These are phyloP conservation scores for Lepidothrix coronata DNA, from an alignment of 2,113 vertebrate genomes.

Conservation along the genomic window DNA sequence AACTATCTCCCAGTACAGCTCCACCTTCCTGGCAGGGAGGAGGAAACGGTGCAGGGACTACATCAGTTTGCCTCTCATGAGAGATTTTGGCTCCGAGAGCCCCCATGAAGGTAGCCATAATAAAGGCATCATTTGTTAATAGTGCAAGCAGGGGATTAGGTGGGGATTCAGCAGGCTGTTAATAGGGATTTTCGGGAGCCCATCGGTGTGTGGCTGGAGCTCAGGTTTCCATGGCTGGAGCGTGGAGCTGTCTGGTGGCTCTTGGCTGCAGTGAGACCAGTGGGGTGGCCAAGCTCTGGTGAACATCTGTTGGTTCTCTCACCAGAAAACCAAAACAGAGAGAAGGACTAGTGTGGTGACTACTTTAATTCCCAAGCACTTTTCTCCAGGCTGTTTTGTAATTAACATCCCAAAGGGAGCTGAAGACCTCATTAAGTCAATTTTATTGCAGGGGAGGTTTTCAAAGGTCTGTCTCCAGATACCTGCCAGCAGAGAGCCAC, in stretches of 20 bases:
- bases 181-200: background rate
- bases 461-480: conserved; percentile 13
- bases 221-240: background rate
- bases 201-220: background rate
- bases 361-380: conserved; percentile 15
- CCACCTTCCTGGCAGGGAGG: conserved; percentile 38
- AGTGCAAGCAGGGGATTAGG: background rate
- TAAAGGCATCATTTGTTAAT: background rate
- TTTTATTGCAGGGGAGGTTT: conserved; percentile 28
- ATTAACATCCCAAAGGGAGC: conserved; percentile 55
- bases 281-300: background rate
- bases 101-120: background rate
- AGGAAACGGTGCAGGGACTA: background rate
- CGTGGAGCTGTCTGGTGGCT: background rate
- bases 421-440: conserved; percentile 28
- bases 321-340: background rate
- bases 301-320: background rate
- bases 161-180: background rate
- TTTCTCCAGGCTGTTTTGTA: conserved; percentile 27
- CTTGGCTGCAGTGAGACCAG: background rate
- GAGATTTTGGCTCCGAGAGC: conserved; percentile 16
- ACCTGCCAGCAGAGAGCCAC: background rate
- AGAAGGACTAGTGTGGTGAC: background rate
- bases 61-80: conserved; percentile 14
- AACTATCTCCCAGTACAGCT: background rate